Conservation (phyloP, 2,888 invertebrate species). For the Carabus problematicus region DNA sequence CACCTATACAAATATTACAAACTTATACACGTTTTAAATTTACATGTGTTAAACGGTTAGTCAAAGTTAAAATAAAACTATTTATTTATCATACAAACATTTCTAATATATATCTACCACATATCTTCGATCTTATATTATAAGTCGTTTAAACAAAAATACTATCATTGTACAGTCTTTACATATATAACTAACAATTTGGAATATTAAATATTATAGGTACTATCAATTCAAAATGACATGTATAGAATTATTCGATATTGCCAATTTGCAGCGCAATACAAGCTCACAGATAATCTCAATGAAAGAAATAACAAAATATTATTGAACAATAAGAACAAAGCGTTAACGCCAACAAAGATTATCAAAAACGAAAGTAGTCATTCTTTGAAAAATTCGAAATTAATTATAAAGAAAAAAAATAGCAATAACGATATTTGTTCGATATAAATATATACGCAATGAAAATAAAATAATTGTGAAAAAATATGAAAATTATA, state of each 20-base stretch:
- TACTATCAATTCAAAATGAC: background rate
- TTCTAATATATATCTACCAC: background rate
- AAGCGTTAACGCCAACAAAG: no score
- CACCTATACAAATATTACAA: constrained; percentile 42
- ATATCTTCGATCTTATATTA: constrained; percentile 19
- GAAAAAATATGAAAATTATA: constrained; percentile 21
- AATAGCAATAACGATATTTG: no score
- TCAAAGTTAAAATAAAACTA: background rate
- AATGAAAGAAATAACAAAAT: constrained; percentile 17
- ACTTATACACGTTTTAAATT: constrained; percentile 29
- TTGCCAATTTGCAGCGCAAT: background rate
- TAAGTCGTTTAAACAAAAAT: constrained; percentile 29
- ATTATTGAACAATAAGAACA: constrained; percentile 24
- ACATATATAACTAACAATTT: constrained; percentile 35
- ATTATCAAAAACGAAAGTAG: constrained; percentile 16
- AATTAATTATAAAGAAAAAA: no score
- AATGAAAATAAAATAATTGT: constrained; percentile 22
- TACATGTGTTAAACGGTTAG: background rate
- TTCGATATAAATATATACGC: background rate
- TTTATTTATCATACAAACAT: background rate
- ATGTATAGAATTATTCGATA: background rate
- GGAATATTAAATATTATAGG: constrained; percentile 22
- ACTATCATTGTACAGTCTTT: constrained; percentile 34
- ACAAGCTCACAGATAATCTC: constrained; percentile 16
- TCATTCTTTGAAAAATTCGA: no score